A percentile compares a stretch with the other conserved stretches of the same genome.
These are phyloP conservation scores for Eueides isabella DNA, from an alignment of 1,140 invertebrate species.

Conservation along the genomic window DNA sequence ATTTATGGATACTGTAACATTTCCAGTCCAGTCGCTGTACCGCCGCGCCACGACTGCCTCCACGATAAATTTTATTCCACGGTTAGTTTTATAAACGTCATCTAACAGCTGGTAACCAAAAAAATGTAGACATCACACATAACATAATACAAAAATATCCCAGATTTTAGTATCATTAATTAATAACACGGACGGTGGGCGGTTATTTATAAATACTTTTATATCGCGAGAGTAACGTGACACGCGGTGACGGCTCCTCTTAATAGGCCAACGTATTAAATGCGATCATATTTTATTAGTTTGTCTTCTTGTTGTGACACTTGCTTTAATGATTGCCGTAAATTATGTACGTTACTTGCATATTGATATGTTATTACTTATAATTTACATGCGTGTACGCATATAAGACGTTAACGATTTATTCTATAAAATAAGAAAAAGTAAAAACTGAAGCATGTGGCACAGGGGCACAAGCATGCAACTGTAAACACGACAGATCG, in stretches of 20 bases:
- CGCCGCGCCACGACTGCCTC: too few relatives aligned
- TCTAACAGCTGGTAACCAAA: conserved; percentile 19
- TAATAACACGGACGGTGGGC: conserved; percentile 22
- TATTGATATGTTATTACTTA: too few relatives aligned
- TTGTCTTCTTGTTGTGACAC: background rate
- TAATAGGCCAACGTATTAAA: conserved; percentile 17
- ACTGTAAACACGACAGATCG: too few relatives aligned
- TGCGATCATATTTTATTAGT: background rate
- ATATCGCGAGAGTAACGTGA: conserved; percentile 26
- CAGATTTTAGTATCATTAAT: conserved; percentile 30
- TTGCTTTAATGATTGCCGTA: background rate
- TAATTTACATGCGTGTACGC: too few relatives aligned
- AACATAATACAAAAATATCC: conserved; percentile 22
- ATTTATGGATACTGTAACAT: too few relatives aligned
- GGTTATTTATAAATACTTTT: conserved; percentile 27
- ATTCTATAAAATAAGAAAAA: too few relatives aligned
- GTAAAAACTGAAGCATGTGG: too few relatives aligned
- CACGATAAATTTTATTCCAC: background rate
- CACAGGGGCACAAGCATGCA: too few relatives aligned
- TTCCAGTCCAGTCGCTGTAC: too few relatives aligned
- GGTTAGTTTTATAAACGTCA: background rate
- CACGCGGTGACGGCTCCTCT: conserved; percentile 22
- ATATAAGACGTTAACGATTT: too few relatives aligned
- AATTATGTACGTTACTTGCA: background rate
- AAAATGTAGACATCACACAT: conserved; percentile 12